Base-by-base conservation (phyloP, 2,113 vertebrate genomes). In the Oreochromis niloticus region DNA sequence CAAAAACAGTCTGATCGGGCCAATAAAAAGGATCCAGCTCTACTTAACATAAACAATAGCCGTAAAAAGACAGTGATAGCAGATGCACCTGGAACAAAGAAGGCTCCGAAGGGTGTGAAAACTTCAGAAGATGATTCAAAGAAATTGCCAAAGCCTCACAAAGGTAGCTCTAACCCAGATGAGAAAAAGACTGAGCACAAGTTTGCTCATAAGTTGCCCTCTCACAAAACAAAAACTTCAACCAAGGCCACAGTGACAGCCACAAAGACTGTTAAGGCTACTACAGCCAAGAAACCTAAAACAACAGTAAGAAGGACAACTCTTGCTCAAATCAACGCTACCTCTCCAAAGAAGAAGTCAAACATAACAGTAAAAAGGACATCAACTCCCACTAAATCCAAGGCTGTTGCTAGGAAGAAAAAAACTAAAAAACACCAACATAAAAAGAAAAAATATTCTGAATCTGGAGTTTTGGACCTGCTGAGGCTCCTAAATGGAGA, bases 381-480 rank as follows among this genome's bases (percentile, higher is more conserved):
- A 24, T 36, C 43, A 9, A 11, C 73, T 55, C 32, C 85, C 22
- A 14, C 24, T n/a, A 87, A 83, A 88, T 54, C 71, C 39, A 93
- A 92, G 63, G 17, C 85, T 7, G 52, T 87, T 9, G 24, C 46
- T 41, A 61, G 48, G 4, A 88, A 56, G 87, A 89, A 85, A 80
- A 36, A n/a, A 17, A 54, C 43, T 9, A 91, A 92, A 54, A 94
- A 90, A 71, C 2, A 6, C 1, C 30, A 55, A 13, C 85, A 85
- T 81, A 93, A 85, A 52, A 88, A 89, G 71, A 94, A 89, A 84
- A 87, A 61, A 27, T 71, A 82, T 4, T 9, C 55, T 12, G 81
- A 85, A 5, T 81, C 92, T 9, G 84, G 82, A 19, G 50, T 95
- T 86, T 66, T 94, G 73, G 95, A 96, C 57, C 80, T 97, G 19